Conservation (phyloP, 2,797 vertebrate species). For the Falco naumanni region DNA sequence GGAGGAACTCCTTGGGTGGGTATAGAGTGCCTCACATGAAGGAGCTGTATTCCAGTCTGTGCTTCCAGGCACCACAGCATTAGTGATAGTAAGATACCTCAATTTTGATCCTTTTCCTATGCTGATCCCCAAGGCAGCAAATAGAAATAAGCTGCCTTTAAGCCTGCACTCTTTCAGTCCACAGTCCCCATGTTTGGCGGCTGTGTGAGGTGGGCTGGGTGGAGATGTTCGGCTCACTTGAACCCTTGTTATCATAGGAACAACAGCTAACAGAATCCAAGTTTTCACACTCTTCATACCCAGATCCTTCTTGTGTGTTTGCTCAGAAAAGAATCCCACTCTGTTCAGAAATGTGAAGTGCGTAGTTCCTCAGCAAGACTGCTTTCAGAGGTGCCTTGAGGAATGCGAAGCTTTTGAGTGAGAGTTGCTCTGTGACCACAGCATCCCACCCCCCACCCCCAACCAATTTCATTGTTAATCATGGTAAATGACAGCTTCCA, state of each 20-base stretch:
- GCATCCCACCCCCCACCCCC: too few species aligned
- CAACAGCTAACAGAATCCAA: neutral
- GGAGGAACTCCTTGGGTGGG: neutral
- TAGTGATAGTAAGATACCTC: neutral
- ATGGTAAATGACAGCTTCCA: neutral
- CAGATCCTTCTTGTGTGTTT: constrained; percentile 31
- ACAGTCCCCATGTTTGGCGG: neutral
- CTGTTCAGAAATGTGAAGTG: constrained; percentile 52
- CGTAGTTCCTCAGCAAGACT: neutral
- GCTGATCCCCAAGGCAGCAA: neutral
- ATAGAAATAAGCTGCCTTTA: neutral
- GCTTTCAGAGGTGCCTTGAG: constrained; percentile 40
- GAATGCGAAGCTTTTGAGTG: constrained; percentile 18
- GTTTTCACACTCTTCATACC: constrained; percentile 26
- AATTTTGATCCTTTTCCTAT: neutral
- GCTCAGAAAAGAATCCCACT: constrained; percentile 13
- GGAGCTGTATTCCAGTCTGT: neutral
- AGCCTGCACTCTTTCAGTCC: neutral
- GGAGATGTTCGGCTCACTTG: neutral
- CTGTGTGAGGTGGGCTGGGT: neutral
- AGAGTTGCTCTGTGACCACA: neutral
- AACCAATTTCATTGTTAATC: neutral
- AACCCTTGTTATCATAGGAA: neutral
- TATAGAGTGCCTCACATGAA: neutral
- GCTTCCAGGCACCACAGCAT: neutral